Percentiles rank a stretch among this genome's conserved stretches.
These are phyloP conservation scores for Drosophila carrolli DNA, from an alignment of 1,140 invertebrate species.

Conservation along the genomic window DNA sequence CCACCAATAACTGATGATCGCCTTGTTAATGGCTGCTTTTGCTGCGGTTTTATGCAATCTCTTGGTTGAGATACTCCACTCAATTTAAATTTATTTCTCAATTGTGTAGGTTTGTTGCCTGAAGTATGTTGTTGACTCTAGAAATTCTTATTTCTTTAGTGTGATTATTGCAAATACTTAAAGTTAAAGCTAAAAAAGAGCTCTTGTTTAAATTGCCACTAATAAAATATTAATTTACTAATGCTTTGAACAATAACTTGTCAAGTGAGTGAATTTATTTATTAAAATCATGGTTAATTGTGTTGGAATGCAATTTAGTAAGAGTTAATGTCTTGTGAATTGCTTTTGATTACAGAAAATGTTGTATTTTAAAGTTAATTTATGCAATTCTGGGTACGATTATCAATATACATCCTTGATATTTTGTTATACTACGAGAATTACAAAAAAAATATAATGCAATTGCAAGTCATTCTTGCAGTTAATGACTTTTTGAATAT, in stretches of 20 bases:
- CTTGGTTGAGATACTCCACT: background rate
- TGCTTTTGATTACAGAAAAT: too few species aligned
- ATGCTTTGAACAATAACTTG: background rate
- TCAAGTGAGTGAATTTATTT: too few species aligned
- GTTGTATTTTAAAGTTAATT: too few species aligned
- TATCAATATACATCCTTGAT: too few species aligned
- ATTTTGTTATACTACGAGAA: too few species aligned
- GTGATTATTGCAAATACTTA: conserved; percentile 5
- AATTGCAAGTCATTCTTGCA: too few species aligned
- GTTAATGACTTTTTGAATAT: too few species aligned
- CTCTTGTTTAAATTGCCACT: background rate
- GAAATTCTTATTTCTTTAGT: background rate
- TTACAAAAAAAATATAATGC: too few species aligned
- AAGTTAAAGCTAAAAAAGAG: background rate
- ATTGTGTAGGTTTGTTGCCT: background rate
- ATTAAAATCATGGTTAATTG: too few species aligned
- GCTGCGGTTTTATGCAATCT: conserved; percentile 16
- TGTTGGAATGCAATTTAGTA: too few species aligned
- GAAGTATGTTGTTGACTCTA: background rate
- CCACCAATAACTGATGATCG: conserved; percentile 55
- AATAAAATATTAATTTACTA: background rate
- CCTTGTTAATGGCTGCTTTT: conserved; percentile 33
- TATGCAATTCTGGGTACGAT: too few species aligned
- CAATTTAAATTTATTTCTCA: conserved; percentile 36
- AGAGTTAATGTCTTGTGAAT: too few species aligned